These are phyloP conservation scores for Drosophila imparisetae DNA, from an alignment of 2,888 invertebrate genomes.

Conservation along the genomic window DNA sequence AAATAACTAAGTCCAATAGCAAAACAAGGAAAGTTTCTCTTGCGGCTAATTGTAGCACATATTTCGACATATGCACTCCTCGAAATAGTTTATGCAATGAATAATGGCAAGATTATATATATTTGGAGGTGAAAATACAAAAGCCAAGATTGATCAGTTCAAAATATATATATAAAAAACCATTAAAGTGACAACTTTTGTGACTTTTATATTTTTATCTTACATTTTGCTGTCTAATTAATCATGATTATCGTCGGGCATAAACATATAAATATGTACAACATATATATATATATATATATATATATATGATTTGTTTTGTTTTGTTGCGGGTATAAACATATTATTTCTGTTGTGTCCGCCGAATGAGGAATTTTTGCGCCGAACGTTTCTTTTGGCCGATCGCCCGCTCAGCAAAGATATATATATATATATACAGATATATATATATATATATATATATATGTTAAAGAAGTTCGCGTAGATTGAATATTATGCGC, in stretches of 20 bases:
- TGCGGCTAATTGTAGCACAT: conserved; percentile 27
- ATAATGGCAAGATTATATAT: not conserved
- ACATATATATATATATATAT: conserved; percentile 12
- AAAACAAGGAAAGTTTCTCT: conserved; percentile 30
- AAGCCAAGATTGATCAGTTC: not conserved
- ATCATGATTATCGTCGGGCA: conserved; percentile 14
- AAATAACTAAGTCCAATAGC: conserved; percentile 10
- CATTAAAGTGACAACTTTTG: not conserved
- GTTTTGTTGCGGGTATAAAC: conserved; percentile 1
- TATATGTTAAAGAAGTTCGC: conserved; percentile 1
- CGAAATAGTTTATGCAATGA: conserved; percentile 11
- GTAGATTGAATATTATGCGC: conserved; percentile 50
- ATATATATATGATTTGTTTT: conserved; percentile 1
- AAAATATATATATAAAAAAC: not conserved
- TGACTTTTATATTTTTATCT: not conserved
- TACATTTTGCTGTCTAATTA: not conserved
- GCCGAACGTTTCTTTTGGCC: conserved; percentile 47
- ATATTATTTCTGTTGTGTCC: conserved; percentile 35
- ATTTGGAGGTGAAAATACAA: not conserved
- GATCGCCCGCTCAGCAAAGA: conserved; percentile 56
- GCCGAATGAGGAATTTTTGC: conserved; percentile 49
- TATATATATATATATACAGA: not conserved
- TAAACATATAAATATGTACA: conserved; percentile 9
- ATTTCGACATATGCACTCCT: conserved; percentile 1
- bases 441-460: not conserved